Evolutionary conservation across 1,140 invertebrate species (phyloP).

Genomic region (Drosophila pandora): DNA sequence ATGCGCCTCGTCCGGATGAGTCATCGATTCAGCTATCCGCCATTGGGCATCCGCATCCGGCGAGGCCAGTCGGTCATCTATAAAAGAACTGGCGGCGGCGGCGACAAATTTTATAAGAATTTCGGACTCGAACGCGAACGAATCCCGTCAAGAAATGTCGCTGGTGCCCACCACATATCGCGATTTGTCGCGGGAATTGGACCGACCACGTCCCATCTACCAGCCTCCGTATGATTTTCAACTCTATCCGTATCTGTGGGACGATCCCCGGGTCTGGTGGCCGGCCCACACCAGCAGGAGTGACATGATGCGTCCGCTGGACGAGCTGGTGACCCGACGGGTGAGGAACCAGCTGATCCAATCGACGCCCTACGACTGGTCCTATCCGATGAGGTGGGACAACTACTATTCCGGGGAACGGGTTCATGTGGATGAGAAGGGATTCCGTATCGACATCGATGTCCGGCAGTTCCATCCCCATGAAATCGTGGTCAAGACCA

Average conservation of each 20-base stretch:
- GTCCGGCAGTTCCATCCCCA: constrained; percentile 94
- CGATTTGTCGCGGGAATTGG: constrained; percentile 73
- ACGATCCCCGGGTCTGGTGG: constrained; percentile 72
- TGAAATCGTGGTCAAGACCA: constrained; percentile 94
- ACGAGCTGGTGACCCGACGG: constrained; percentile 72
- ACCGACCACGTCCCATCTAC: constrained; percentile 59
- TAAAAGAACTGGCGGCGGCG: constrained; percentile 62
- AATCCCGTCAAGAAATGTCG: constrained; percentile 60
- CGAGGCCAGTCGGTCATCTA: constrained; percentile 57
- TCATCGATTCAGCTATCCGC: constrained; percentile 41
- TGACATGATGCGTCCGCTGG: constrained; percentile 63
- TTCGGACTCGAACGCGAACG: constrained; percentile 41
- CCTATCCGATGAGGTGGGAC: constrained; percentile 75
- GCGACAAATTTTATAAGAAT: constrained; percentile 65
- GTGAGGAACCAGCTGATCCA: constrained; percentile 77
- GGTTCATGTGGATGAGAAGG: constrained; percentile 88
- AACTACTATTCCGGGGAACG: constrained; percentile 85
- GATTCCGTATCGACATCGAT: constrained; percentile 92
- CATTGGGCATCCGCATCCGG: constrained; percentile 59
- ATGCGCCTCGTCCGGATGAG: constrained; percentile 62
- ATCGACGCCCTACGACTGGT: constrained; percentile 69
- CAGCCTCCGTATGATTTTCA: constrained; percentile 72
- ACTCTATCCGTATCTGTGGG: constrained; percentile 77
- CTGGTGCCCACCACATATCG: constrained; percentile 74
- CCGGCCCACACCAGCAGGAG: constrained; percentile 37